Base-by-base conservation (phyloP, 2,113 vertebrate genomes). In the Acinonyx jubatus region DNA sequence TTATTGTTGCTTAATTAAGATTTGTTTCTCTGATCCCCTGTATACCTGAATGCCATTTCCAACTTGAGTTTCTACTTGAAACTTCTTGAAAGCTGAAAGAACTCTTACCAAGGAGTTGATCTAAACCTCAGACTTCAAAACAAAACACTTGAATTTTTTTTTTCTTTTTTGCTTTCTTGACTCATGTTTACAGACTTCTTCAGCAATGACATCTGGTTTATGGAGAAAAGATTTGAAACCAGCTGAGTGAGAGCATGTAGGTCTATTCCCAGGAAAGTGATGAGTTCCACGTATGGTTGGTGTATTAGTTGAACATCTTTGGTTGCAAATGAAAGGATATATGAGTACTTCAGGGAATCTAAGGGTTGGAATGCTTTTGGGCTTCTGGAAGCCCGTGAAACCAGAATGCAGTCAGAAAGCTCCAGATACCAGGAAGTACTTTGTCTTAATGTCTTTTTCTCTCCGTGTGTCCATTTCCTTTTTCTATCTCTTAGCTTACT, bases 11-110 rank as follows among this genome's bases (percentile, higher is more conserved):
- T 83, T 84, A 52, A 80, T 66, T 91, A 94, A 92, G 74, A 96
- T 87, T 84, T 87, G 12, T 76, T 91, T 91, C 63, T 91, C 61
- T 79, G 65, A 87, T 55, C 25, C 16, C 1, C 89, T 84, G 15
- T 88, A 73, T 36, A 66, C 5, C 89, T 50, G 9, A 87, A 95
- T 87, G 79, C 33, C 27, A 86, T 78, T 89, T 95, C 80, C n/a
- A 81, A 57, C 68, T 89, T 65, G 83, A 92, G 48, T 83, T 92
- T 94, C 48, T 74, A 50, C 68, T 92, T 95, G 31, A 91, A 82
- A 94, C 65, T 80, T 96, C 13, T 86, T 85, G 65, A 91, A 94
- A 98, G 31, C 41, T 66, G 31, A 84, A 92, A 74, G 71, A 92
- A 55, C 14, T 78, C 48, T 94, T 29, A 83, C 79, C 73, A 84